These are phyloP conservation scores for Strix aluco DNA, from an alignment of 2,113 vertebrate genomes.

Conservation along the genomic window DNA sequence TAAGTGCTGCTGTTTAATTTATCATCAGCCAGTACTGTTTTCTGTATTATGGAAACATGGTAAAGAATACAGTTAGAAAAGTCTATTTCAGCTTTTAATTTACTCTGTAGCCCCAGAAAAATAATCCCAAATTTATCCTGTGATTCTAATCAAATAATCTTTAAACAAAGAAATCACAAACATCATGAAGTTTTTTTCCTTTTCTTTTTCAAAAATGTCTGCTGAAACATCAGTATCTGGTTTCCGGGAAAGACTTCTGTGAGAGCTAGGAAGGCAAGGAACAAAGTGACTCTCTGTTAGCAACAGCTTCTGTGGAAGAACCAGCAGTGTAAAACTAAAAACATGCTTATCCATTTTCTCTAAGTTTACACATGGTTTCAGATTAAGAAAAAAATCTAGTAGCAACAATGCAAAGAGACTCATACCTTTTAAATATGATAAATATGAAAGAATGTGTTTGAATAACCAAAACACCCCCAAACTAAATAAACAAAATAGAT, in stretches of 20 bases:
- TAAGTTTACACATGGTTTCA: not conserved
- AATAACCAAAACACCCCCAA: not conserved
- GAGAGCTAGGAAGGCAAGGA: not conserved
- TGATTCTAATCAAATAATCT: not conserved
- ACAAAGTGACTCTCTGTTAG: not conserved
- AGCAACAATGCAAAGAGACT: not conserved
- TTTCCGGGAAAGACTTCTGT: not conserved
- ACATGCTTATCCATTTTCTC: not conserved
- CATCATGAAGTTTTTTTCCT: not conserved
- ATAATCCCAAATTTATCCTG: not conserved
- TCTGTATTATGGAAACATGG: not conserved
- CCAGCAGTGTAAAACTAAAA: not conserved
- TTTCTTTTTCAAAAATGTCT: not conserved
- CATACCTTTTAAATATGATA: not conserved
- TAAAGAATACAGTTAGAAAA: not conserved
- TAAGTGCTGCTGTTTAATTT: not conserved
- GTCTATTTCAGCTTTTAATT: not conserved
- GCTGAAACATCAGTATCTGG: not conserved
- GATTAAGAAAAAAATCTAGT: not conserved
- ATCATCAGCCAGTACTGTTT: not conserved
- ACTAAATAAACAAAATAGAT: not conserved
- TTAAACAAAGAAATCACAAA: not conserved
- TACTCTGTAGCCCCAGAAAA: not conserved
- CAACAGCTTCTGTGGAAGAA: not conserved
- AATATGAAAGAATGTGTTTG: not conserved